These are phyloP conservation scores for Camelus dromedarius DNA, from an alignment of 2,113 vertebrate genomes.

Conservation along the genomic window DNA sequence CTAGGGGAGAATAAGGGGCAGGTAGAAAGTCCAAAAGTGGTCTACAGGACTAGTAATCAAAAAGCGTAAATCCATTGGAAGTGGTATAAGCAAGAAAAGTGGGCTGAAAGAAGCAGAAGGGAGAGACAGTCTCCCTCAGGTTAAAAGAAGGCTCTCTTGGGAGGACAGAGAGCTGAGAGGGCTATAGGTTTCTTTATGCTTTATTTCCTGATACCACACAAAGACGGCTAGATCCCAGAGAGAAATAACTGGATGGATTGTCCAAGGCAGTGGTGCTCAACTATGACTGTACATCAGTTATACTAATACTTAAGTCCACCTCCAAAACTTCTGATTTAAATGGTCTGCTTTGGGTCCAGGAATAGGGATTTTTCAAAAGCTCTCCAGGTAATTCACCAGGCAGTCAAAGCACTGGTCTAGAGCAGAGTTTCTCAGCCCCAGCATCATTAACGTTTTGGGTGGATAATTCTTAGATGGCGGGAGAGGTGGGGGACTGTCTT, in stretches of 20 bases:
- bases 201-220: neutral
- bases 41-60: neutral
- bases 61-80: neutral
- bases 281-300: neutral
- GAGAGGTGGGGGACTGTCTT: neutral
- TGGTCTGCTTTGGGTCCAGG: neutral
- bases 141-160: neutral
- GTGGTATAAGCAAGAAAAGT: neutral
- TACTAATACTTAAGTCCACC: neutral
- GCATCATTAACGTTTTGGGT: neutral
- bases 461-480: neutral
- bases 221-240: neutral
- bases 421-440: neutral
- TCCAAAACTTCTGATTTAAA: neutral
- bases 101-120: neutral
- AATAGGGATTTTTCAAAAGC: neutral
- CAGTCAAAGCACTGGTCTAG: neutral
- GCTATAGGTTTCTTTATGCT: neutral
- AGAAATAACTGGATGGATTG: neutral
- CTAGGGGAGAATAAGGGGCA: constrained; percentile 8
- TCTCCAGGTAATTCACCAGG: neutral
- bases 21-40: neutral
- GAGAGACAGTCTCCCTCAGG: neutral
- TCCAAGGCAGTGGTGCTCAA: neutral
- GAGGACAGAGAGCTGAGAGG: neutral